phyloP scores from a whole-genome alignment of 2,888 invertebrate species.

The Tiliacea aurago region DNA sequence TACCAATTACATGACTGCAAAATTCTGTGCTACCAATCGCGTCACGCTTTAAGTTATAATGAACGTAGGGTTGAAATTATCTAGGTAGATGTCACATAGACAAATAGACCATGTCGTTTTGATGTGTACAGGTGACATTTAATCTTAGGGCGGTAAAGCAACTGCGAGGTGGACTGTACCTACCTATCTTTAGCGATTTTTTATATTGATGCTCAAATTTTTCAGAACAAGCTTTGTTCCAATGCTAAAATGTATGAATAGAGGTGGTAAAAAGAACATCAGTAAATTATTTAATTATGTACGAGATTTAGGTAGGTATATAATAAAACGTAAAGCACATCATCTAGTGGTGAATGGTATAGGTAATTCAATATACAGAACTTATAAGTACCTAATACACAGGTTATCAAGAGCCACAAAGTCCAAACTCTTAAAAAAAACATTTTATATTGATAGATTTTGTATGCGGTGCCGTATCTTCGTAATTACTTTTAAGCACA shows the following conservation, averaged over 20 bases:
- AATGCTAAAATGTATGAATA: neutral
- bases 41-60: too few relatives aligned
- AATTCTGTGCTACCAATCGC: too few relatives aligned
- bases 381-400: neutral
- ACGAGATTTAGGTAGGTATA: neutral
- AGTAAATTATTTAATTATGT: neutral
- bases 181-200: neutral
- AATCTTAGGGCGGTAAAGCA: neutral
- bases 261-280: neutral
- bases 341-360: slow-evolving; percentile 22
- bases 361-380: slow-evolving; percentile 4
- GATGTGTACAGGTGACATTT: neutral
- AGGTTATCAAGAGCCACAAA: neutral
- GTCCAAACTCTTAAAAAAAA: slow-evolving; percentile 6
- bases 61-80: neutral
- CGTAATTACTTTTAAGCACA: slow-evolving; percentile 45
- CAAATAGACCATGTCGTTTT: neutral
- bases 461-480: slow-evolving; percentile 55
- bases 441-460: slow-evolving; percentile 41
- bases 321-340: neutral
- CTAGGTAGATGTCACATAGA: neutral
- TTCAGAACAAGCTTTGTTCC: slow-evolving; percentile 8
- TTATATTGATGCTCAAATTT: neutral
- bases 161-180: neutral
- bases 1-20: too few relatives aligned